Evolutionary conservation across 2,113 vertebrate species (phyloP).

Genomic region (Nycticorax nycticorax): DNA sequence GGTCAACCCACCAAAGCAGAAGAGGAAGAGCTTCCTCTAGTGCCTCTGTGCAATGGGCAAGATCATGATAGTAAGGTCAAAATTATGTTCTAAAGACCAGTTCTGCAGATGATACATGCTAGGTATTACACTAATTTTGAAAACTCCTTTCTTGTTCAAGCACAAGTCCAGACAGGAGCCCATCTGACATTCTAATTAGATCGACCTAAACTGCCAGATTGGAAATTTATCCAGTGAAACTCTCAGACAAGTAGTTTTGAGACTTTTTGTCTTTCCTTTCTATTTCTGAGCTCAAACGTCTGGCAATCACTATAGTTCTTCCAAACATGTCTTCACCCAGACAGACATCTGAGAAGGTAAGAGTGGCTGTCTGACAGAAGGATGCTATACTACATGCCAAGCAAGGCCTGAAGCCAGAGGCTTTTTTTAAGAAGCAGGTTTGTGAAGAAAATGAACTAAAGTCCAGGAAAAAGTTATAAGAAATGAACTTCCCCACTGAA

Average conservation of each 20-base stretch:
- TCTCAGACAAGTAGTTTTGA: background rate
- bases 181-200: background rate
- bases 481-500: background rate
- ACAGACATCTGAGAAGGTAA: conserved; percentile 31
- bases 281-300: background rate
- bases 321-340: conserved; percentile 28
- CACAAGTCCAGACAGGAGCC: background rate
- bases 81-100: background rate
- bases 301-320: conserved; percentile 12
- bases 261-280: background rate
- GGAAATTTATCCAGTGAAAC: background rate
- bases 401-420: conserved; percentile 31
- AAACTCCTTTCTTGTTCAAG: background rate
- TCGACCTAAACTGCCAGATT: background rate
- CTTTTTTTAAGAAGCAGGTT: background rate
- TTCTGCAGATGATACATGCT: background rate
- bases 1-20: background rate
- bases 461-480: background rate
- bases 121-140: background rate
- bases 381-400: conserved; percentile 18
- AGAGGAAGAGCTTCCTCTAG: background rate
- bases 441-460: background rate
- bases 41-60: background rate
- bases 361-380: conserved; percentile 47
- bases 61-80: background rate